Evolutionary conservation across 2,113 vertebrate species (phyloP).

Genomic region (Clarias magur): DNA sequence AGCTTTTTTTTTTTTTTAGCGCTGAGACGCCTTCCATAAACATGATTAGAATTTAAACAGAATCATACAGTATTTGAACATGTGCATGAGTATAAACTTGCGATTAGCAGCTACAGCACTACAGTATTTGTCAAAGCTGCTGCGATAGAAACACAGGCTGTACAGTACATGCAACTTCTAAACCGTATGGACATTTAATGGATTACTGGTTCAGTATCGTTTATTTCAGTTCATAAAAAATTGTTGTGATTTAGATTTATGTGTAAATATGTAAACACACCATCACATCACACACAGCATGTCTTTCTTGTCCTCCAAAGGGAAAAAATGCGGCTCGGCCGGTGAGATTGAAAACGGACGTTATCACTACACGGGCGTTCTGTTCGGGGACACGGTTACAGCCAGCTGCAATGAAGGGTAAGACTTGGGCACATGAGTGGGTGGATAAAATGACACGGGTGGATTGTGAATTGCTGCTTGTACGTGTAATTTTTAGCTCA

Average conservation of each 20-base stretch:
- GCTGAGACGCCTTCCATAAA: neutral
- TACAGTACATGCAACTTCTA: neutral
- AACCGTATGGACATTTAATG: neutral
- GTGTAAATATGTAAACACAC: too few relatives aligned
- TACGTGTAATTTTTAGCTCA: neutral
- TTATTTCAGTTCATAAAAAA: neutral
- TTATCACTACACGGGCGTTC: constrained; percentile 62
- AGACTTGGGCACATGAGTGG: neutral
- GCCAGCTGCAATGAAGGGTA: constrained; percentile 67
- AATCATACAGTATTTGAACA: neutral
- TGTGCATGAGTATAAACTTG: neutral
- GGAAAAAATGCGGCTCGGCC: constrained; percentile 65
- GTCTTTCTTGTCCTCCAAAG: constrained; percentile 32
- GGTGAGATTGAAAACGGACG: constrained; percentile 64
- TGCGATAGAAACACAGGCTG: neutral
- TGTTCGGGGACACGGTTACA: constrained; percentile 66
- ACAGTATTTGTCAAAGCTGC: neutral
- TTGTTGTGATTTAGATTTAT: neutral
- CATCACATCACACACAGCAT: neutral
- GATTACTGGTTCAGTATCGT: neutral
- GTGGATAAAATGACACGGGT: too few relatives aligned
- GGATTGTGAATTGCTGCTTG: neutral
- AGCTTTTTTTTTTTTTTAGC: neutral
- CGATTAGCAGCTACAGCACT: neutral
- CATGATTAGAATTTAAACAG: neutral